Conservation (phyloP, 2,113 vertebrate genomes). For the Cololabis saira region DNA sequence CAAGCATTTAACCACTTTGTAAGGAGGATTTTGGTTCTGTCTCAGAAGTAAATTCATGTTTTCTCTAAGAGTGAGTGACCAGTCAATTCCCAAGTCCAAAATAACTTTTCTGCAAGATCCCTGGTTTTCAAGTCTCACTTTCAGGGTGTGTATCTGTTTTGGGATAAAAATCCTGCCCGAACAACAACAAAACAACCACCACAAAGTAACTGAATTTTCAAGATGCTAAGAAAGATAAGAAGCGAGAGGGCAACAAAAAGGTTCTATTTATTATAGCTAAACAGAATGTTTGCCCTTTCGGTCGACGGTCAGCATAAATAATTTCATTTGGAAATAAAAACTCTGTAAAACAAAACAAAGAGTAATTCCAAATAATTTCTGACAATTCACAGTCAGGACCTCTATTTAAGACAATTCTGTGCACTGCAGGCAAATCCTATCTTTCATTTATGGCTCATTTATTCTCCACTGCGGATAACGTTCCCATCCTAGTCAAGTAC, state of each 20-base stretch:
- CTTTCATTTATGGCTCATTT: conserved; percentile 15
- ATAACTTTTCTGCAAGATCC: conserved; percentile 30
- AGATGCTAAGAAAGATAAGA: conserved; percentile 8
- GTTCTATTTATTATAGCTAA: too few species aligned
- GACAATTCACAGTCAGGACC: conserved; percentile 1
- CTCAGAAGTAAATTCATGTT: conserved; percentile 5
- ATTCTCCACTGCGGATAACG: conserved; percentile 15
- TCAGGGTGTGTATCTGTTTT: conserved; percentile 17
- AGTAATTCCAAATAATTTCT: conserved; percentile 24
- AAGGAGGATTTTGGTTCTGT: neutral
- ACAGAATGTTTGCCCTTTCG: too few species aligned
- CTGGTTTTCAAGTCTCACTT: conserved; percentile 26
- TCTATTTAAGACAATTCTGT: conserved; percentile 11
- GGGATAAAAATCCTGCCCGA: conserved; percentile 18
- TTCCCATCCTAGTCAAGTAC: conserved; percentile 47
- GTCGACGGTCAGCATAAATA: too few species aligned
- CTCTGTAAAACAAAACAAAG: conserved; percentile 6
- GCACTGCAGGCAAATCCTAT: conserved; percentile 20
- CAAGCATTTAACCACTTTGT: conserved; percentile 1
- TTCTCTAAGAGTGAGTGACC: conserved; percentile 9
- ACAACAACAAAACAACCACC: conserved; percentile 5
- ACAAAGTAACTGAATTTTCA: conserved; percentile 17
- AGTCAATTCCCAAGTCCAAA: conserved; percentile 14
- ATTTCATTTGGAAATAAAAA: conserved; percentile 11
- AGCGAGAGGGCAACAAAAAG: neutral